Conservation (phyloP, 2,113 vertebrate species). For the Craseonycteris thonglongyai region DNA sequence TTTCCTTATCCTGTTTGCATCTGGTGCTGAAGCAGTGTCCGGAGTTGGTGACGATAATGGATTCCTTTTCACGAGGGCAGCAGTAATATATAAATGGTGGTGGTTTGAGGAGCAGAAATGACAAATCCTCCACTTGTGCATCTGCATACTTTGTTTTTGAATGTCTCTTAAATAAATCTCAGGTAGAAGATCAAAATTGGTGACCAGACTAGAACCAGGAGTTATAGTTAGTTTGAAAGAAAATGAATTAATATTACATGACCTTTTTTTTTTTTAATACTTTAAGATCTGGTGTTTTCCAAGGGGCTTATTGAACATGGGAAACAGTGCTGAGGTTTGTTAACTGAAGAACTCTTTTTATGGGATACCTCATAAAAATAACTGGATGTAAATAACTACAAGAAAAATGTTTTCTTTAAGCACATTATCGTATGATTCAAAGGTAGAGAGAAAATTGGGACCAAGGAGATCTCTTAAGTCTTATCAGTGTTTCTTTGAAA, state of each 20-base stretch:
- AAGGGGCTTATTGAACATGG: neutral
- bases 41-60: constrained; percentile 57
- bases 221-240: neutral
- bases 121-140: constrained; percentile 9
- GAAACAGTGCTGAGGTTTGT: neutral
- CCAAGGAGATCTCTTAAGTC: neutral
- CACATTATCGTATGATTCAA: neutral
- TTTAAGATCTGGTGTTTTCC: neutral
- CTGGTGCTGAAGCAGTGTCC: constrained; percentile 6
- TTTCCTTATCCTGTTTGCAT: constrained; percentile 52
- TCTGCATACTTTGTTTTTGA: constrained; percentile 9
- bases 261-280: no score
- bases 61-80: constrained; percentile 32
- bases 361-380: neutral
- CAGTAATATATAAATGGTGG: constrained; percentile 54
- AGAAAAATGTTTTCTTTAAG: neutral
- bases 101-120: constrained; percentile 47
- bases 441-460: neutral
- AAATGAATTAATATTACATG: neutral
- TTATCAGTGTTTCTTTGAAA: neutral
- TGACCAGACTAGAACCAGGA: neutral
- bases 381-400: neutral
- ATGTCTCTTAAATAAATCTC: neutral
- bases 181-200: neutral
- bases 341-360: neutral